phyloP scores from a whole-genome alignment of 2,113 vertebrate species.

The Catharus bicknelli region DNA sequence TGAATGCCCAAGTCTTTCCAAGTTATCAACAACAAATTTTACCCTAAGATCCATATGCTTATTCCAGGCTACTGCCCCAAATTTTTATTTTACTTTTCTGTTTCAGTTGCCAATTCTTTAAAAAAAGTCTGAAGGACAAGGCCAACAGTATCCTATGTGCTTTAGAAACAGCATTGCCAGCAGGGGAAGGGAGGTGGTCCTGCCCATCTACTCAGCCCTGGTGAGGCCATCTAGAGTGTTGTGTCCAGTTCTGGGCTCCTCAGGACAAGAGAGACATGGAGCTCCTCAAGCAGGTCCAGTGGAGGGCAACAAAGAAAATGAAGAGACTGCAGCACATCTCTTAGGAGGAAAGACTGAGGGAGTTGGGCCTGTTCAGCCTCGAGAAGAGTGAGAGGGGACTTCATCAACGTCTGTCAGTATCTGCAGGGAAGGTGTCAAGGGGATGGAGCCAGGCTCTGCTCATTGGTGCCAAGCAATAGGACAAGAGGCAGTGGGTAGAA shows the following conservation, averaged over 20 bases:
- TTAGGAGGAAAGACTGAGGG: not conserved
- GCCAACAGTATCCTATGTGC: not conserved
- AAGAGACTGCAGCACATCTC: not conserved
- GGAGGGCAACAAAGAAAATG: not conserved
- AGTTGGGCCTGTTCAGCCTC: rapidly evolving
- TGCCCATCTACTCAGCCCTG: not conserved
- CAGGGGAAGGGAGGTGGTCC: not conserved
- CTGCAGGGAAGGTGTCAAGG: not conserved
- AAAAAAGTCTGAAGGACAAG: not conserved
- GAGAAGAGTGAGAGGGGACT: not conserved
- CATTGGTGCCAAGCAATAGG: rapidly evolving
- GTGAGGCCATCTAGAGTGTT: not conserved
- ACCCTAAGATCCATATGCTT: not conserved
- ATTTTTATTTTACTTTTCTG: not conserved
- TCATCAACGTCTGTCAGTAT: not conserved
- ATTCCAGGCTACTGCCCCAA: not conserved
- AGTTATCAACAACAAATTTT: not conserved
- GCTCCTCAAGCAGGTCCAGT: not conserved
- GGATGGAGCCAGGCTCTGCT: not conserved
- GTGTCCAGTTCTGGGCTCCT: not conserved
- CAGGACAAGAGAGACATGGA: not conserved
- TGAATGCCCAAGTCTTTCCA: not conserved
- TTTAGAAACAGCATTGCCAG: not conserved
- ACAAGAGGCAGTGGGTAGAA: not conserved
- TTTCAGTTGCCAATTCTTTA: not conserved